A percentile compares a stretch with the other conserved stretches of the same genome.
Evolutionary conservation across 2,888 invertebrate species (phyloP).

Genomic region (Sinelater perroti): DNA sequence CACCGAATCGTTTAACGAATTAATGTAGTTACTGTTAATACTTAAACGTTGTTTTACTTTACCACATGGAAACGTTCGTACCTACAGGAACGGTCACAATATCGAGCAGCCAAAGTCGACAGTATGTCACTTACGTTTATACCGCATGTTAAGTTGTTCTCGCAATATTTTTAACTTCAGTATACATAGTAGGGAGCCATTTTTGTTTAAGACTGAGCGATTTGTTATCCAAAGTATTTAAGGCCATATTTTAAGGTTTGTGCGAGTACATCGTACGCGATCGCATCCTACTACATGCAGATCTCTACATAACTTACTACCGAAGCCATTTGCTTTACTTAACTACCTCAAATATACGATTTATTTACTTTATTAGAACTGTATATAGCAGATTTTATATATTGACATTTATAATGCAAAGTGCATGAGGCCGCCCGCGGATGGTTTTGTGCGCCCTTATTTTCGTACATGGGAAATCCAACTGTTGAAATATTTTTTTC

Average conservation of each 20-base stretch:
- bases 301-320: slow-evolving; percentile 43
- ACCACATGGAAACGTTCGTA: slow-evolving; percentile 8
- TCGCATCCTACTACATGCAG: slow-evolving; percentile 37
- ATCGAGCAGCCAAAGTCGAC: slow-evolving; percentile 28
- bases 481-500: slow-evolving; percentile 46
- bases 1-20: slow-evolving; percentile 21
- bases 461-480: slow-evolving; percentile 32
- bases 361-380: slow-evolving; percentile 46
- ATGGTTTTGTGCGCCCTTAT: slow-evolving; percentile 30
- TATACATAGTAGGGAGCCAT: slow-evolving; percentile 52
- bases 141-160: slow-evolving; percentile 23
- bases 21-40: slow-evolving; percentile 8
- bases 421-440: slow-evolving; percentile 2
- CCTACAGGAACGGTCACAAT: slow-evolving; percentile 20
- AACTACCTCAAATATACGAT: slow-evolving; percentile 53
- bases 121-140: slow-evolving; percentile 18
- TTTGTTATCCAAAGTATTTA: slow-evolving; percentile 55
- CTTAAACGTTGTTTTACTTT: slow-evolving; percentile 6
- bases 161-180: slow-evolving; percentile 34
- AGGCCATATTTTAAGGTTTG: slow-evolving; percentile 39
- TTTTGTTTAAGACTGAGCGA: slow-evolving; percentile 61
- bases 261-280: slow-evolving; percentile 22
- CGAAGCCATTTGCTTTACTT: slow-evolving; percentile 49
- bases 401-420: slow-evolving; percentile 48
- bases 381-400: slow-evolving; percentile 52